phyloP scores from a whole-genome alignment of 2,113 vertebrate species.

The Podarcis cretensis region DNA sequence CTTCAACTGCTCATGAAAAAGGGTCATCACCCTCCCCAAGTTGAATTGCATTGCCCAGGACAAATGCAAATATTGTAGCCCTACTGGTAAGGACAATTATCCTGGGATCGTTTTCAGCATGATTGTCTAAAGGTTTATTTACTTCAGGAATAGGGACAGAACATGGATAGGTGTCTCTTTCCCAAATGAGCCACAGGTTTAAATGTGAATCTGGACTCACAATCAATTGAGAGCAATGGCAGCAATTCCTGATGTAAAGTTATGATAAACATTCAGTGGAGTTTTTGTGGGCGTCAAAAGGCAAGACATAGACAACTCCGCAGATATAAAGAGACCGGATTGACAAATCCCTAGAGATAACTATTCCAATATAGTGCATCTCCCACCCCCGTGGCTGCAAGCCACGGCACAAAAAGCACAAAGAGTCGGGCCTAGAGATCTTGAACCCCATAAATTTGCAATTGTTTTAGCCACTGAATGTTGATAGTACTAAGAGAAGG shows the following conservation, averaged over 20 bases:
- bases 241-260: background rate
- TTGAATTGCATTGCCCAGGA: background rate
- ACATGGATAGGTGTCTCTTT: background rate
- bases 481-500: slow-evolving; percentile 42
- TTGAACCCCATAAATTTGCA: slow-evolving; percentile 48
- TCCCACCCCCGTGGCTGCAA: background rate
- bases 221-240: background rate
- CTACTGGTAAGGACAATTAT: background rate
- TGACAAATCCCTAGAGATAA: background rate
- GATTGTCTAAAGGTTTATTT: background rate
- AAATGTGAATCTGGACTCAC: background rate
- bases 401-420: slow-evolving; percentile 40
- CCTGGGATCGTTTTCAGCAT: background rate
- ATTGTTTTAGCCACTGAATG: slow-evolving; percentile 54
- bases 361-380: background rate
- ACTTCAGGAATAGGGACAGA: background rate
- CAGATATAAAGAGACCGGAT: background rate
- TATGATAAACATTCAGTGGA: background rate
- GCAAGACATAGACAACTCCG: background rate
- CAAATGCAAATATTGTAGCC: background rate
- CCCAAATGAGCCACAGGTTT: background rate
- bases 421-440: slow-evolving; percentile 52
- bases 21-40: background rate
- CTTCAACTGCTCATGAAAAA: background rate
- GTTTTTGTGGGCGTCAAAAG: background rate